Evolutionary conservation across 2,113 vertebrate species (phyloP).

Genomic region (Ochotona princeps): DNA sequence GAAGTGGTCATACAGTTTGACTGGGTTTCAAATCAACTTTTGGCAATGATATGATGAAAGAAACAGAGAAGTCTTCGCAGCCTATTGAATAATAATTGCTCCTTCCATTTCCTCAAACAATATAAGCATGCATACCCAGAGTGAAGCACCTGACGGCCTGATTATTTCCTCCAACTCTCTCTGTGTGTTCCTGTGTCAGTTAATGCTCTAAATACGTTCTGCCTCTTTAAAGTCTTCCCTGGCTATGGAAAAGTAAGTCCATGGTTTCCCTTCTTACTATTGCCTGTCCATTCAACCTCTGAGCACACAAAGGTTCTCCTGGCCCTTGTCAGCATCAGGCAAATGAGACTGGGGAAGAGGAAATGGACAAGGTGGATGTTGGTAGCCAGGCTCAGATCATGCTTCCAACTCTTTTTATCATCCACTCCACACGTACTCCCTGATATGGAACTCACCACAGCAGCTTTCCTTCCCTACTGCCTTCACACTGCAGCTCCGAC

Average conservation of each 20-base stretch:
- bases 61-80: neutral
- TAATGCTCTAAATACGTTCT: neutral
- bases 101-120: neutral
- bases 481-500: slow-evolving; percentile 41
- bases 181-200: neutral
- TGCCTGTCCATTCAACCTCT: slow-evolving; percentile 19
- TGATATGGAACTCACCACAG: neutral
- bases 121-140: neutral
- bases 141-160: neutral
- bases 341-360: neutral
- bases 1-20: neutral
- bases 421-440: neutral
- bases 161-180: neutral
- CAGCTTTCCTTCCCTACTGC: neutral
- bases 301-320: neutral
- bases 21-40: slow-evolving; percentile 38
- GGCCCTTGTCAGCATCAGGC: neutral
- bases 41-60: neutral
- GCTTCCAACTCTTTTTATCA: neutral
- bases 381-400: neutral
- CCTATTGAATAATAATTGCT: neutral
- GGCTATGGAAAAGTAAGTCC: neutral
- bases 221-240: neutral
- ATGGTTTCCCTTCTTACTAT: neutral
- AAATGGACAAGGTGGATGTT: neutral